Conservation (phyloP, 2,113 vertebrate genomes). For the western clawed frog (Xenopus tropicalis) region UCB_Xtro_10.0 CM004452.2:17573501-17574000, state of each 20-base stretch:
- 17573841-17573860: constrained; percentile 72
- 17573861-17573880: constrained; percentile 76
- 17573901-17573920: constrained; percentile 78
- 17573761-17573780: no score
- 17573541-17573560: constrained; percentile 71
- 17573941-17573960: no score
- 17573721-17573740: no score
- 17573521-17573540: constrained; percentile 81
- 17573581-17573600: constrained; percentile 90
- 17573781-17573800: no score
- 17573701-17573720: no score
- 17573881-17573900: constrained; percentile 81
- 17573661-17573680: constrained; percentile 61
- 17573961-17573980: no score
- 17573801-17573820: no score
- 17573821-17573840: no score
- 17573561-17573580: constrained; percentile 58
- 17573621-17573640: constrained; percentile 56
- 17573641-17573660: constrained; percentile 37
- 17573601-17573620: constrained; percentile 63
- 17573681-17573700: constrained; percentile 54
- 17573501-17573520: constrained; percentile 58
- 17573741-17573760: no score
- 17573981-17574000: no score
- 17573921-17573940: constrained; percentile 82